These are phyloP conservation scores for Grammomys surdaster DNA, from an alignment of 2,113 vertebrate genomes.

Conservation along the genomic window DNA sequence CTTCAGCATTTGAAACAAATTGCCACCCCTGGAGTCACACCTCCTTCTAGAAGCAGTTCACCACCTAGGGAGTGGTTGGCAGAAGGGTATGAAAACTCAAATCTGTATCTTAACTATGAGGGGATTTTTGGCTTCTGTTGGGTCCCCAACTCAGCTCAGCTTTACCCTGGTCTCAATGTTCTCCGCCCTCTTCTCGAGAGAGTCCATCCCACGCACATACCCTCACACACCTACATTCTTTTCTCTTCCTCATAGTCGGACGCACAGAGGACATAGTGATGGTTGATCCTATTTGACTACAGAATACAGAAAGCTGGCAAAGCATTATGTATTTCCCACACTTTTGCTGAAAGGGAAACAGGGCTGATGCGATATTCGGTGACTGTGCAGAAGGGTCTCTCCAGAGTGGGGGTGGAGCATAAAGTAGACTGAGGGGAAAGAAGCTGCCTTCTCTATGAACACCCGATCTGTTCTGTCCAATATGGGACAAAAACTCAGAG, in stretches of 20 bases:
- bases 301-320: not conserved
- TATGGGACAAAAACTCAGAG: not conserved
- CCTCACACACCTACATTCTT: not conserved
- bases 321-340: not conserved
- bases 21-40: not conserved
- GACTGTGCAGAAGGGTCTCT: not conserved
- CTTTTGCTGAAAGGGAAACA: not conserved
- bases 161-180: no score
- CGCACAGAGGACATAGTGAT: not conserved
- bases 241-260: not conserved
- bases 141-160: fast-evolving
- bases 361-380: no score
- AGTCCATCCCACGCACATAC: not conserved
- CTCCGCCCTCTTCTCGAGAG: not conserved
- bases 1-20: conserved; percentile 10
- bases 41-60: not conserved
- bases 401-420: not conserved
- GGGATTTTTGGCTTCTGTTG: not conserved
- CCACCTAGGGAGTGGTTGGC: fast-evolving
- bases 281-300: not conserved
- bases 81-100: not conserved
- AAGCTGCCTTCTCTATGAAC: no score
- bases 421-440: not conserved
- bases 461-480: no score
- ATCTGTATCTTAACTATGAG: not conserved